These are phyloP conservation scores for Natator depressus DNA, from an alignment of 2,113 vertebrate species.

Conservation along the genomic window DNA sequence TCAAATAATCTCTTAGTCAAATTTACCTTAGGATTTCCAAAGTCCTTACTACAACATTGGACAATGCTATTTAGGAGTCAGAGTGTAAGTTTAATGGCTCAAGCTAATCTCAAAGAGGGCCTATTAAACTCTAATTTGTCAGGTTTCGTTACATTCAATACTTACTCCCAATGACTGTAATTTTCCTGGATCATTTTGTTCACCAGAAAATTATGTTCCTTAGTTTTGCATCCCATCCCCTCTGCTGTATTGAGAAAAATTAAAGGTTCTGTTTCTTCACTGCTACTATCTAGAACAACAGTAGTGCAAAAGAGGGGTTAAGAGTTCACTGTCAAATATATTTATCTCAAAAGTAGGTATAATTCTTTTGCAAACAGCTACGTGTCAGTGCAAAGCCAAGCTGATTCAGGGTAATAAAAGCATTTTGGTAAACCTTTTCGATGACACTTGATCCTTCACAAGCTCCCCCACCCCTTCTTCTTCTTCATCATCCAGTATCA, in stretches of 20 bases:
- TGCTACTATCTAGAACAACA: conserved; percentile 19
- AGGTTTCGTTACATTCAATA: conserved; percentile 75
- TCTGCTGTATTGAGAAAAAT: conserved; percentile 23
- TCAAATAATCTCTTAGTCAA: conserved; percentile 50
- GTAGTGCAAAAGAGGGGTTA: not conserved
- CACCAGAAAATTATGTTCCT: conserved; percentile 52
- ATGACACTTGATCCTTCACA: conserved; percentile 42
- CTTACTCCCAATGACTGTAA: conserved; percentile 33
- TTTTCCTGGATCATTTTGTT: conserved; percentile 63
- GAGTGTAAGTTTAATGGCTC: conserved; percentile 65
- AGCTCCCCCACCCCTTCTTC: conserved; percentile 29
- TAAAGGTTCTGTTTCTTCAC: not conserved
- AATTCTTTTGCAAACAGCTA: conserved; percentile 34
- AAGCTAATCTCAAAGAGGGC: conserved; percentile 60
- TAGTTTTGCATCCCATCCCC: conserved; percentile 42
- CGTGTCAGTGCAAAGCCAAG: conserved; percentile 41
- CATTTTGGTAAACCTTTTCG: conserved; percentile 44
- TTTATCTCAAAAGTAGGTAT: conserved; percentile 53
- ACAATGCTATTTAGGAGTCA: conserved; percentile 61
- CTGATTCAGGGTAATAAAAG: conserved; percentile 70
- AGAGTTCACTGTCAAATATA: conserved; percentile 17
- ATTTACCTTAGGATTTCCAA: conserved; percentile 39
- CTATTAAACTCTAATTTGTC: conserved; percentile 68
- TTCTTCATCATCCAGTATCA: conserved; percentile 8
- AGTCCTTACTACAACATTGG: conserved; percentile 37